These are phyloP conservation scores for Geodia barretti DNA, from an alignment of 37 sponge, comb jelly and placozoan genomes.

Conservation along the genomic window DNA sequence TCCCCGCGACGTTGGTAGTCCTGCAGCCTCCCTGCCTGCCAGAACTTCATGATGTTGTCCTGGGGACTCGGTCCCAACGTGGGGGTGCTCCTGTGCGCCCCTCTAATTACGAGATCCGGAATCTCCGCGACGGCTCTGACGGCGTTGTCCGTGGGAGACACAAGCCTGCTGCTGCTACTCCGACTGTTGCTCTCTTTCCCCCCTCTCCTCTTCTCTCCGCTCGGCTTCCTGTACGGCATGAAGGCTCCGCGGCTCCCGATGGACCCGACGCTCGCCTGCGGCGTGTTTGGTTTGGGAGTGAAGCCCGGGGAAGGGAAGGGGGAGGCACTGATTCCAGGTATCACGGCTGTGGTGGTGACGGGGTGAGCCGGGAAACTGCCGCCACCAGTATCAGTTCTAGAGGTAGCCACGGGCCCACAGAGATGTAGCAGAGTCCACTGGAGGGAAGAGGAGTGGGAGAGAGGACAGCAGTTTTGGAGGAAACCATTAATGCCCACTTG, in stretches of 20 bases:
- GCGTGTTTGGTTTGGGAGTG: neutral
- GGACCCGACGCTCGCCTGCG: neutral
- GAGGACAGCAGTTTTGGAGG: neutral
- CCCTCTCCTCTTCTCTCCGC: neutral
- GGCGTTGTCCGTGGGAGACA: too few relatives aligned
- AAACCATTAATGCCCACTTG: neutral
- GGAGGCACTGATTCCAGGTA: conserved; percentile 20
- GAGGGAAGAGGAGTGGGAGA: neutral
- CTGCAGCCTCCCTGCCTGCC: neutral
- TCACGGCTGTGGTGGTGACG: neutral
- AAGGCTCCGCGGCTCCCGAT: conserved; percentile 23
- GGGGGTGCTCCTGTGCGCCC: neutral
- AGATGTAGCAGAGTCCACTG: conserved; percentile 67
- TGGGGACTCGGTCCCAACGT: neutral
- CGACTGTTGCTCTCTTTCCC: too few relatives aligned
- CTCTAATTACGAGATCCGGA: neutral
- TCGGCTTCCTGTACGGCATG: conserved; percentile 18
- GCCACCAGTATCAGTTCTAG: neutral
- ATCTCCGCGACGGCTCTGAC: neutral
- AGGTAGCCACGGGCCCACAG: neutral
- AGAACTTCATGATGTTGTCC: neutral
- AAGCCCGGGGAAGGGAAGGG: conserved; percentile 39
- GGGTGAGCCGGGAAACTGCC: neutral
- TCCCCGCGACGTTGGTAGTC: neutral
- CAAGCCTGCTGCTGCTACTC: too few relatives aligned